Evolutionary conservation across 35 echinoderm and acorn worm genomes (phyloP).

Genomic region (Apostichopus parvimensis): DNA sequence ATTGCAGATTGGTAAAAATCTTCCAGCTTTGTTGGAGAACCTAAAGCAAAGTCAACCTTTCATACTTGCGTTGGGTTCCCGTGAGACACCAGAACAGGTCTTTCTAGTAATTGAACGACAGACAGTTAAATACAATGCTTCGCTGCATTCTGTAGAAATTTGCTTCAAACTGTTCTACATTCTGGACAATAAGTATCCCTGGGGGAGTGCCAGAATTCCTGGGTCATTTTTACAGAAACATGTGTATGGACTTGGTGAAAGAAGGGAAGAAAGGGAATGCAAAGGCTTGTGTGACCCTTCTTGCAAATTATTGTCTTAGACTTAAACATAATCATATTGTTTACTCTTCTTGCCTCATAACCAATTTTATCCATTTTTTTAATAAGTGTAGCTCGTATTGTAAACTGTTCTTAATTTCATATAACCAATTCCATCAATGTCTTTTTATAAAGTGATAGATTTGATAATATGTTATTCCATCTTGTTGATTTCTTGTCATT

Average conservation of each 20-base stretch:
- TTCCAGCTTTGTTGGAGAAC: constrained; percentile 12
- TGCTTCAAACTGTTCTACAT: constrained; percentile 23
- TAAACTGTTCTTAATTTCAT: too few relatives aligned
- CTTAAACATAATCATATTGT: background rate
- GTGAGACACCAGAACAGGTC: background rate
- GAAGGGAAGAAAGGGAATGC: background rate
- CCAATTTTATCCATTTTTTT: too few relatives aligned
- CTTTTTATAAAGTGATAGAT: background rate
- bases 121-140: background rate
- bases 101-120: constrained; percentile 7
- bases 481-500: too few relatives aligned
- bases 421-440: background rate
- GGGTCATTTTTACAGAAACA: background rate
- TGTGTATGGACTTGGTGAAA: background rate
- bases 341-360: too few relatives aligned
- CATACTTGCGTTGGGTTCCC: background rate
- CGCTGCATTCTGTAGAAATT: background rate
- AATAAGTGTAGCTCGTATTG: too few relatives aligned
- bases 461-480: too few relatives aligned
- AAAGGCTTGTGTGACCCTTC: background rate
- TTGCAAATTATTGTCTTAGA: background rate
- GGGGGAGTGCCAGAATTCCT: background rate
- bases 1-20: constrained; percentile 27
- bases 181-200: background rate
- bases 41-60: constrained; percentile 2